Evolutionary conservation across 2,888 invertebrate genomes (phyloP), one percentile per base, ranked within the genome.

Genomic region (Caenorhabditis sinica): DNA sequence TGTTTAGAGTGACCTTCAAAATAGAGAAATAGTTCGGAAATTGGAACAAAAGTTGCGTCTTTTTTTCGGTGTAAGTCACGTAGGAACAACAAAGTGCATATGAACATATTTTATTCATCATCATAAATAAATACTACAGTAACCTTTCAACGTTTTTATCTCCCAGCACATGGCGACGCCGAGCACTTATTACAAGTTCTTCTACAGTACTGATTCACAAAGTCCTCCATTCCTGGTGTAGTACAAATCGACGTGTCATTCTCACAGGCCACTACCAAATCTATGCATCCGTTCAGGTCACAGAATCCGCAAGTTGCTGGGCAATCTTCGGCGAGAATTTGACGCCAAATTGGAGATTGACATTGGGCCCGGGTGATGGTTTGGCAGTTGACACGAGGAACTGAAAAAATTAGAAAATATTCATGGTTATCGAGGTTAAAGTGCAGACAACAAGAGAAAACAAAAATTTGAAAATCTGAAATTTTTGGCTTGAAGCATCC

Each of bases 291-390:
- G 13, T 56, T 56, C 11, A 36, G n/a, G 17, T 58, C 56, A 61
- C 85, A 85, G 74, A 85, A 74, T 23, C 85, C 85, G 43, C 85
- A 85, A 11, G 45, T 56, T 3, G 61, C 60, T 0, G 85, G 82
- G 49, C 85, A 85, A 40, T 85, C 82, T 17, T 68, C 51, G 23
- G 85, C 85, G 15, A 85, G 63, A 49, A 85, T 63, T 8, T 58
- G 51, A 58, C 85, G 72, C 85, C 85, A 85, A 13, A 68, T 28
- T 0, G 82, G 56, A 13, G 76, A 76, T 11, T 69, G 66, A 40
- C 85, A 85, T 51, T 68, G 66, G n/a, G 76, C 61, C 6, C 51
- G 58, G 0, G 81, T 68, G n/a, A 85, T 60, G 11, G 61, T 68
- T 13, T n/a, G 45, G 56, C 85, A 85, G 71, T 71, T 63, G 33